Conservation (phyloP, 2,113 vertebrate genomes). For the Cariama cristata region DNA sequence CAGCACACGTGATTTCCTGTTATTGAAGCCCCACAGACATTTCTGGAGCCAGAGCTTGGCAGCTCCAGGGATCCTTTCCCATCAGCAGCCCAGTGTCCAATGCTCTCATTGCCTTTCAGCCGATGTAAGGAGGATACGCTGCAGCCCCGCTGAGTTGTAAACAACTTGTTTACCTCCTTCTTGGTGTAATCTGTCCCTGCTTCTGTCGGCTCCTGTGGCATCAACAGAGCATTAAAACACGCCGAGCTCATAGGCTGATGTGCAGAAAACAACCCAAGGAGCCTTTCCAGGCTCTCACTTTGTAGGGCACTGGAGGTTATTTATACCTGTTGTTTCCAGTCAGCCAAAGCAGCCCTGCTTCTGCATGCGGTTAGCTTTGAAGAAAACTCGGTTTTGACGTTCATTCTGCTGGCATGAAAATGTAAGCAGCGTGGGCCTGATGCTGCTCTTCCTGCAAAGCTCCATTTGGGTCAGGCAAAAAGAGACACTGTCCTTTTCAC, state of each 20-base stretch:
- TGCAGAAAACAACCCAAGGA: slow-evolving; percentile 27
- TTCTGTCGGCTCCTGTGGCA: slow-evolving; percentile 11
- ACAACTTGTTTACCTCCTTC: slow-evolving; percentile 58
- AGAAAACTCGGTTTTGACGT: neutral
- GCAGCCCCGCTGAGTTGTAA: neutral
- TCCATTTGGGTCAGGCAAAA: neutral
- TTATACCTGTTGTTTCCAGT: slow-evolving; percentile 27
- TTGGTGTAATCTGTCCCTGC: slow-evolving; percentile 35
- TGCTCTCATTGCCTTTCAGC: neutral
- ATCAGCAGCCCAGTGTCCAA: slow-evolving; percentile 3
- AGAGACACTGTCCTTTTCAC: neutral
- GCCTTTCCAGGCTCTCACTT: slow-evolving; percentile 6
- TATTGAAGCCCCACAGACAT: slow-evolving; percentile 55
- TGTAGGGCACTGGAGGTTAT: neutral
- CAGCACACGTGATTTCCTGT: slow-evolving; percentile 63
- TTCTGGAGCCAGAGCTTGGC: slow-evolving; percentile 40
- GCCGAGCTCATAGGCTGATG: slow-evolving; percentile 28
- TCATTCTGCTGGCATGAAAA: neutral
- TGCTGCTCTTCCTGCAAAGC: neutral
- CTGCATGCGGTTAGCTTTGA: neutral
- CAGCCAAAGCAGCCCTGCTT: neutral
- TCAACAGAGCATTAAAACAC: slow-evolving; percentile 55
- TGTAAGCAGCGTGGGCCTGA: neutral
- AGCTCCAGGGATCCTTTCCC: slow-evolving; percentile 8
- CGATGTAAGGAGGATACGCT: neutral